Percentiles rank a stretch among this genome's conserved stretches.
Conservation (phyloP, 2,113 vertebrate genomes). For the Notothenia coriiceps region DNA sequence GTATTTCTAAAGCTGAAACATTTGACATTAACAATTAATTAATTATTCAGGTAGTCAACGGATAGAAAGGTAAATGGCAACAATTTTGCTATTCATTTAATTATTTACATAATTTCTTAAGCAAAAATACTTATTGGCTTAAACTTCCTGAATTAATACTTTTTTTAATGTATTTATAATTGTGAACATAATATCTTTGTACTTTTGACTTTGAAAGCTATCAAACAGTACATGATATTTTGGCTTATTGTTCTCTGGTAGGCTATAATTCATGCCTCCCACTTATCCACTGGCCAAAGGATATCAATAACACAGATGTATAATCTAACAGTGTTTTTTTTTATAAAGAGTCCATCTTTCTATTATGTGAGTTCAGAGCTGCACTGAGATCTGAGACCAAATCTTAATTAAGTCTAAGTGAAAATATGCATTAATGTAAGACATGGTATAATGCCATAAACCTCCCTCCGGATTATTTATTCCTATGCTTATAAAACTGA, state of each 20-base stretch:
- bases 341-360: not conserved
- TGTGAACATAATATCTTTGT: not conserved
- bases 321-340: not conserved
- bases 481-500: constrained; percentile 15
- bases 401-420: constrained; percentile 16
- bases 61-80: not conserved
- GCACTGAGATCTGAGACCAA: not conserved
- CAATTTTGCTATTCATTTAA: not conserved
- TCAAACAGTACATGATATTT: not conserved
- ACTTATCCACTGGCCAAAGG: not conserved
- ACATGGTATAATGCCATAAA: not conserved
- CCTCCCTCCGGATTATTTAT: not conserved
- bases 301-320: not conserved
- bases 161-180: not conserved
- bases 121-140: not conserved
- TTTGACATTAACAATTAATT: not conserved
- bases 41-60: not conserved
- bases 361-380: not conserved
- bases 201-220: not conserved
- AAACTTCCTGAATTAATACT: not conserved
- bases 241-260: not conserved
- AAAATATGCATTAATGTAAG: not conserved
- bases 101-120: not conserved
- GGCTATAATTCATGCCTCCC: not conserved
- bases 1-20: not conserved